Conservation (phyloP, 2,888 invertebrate species). For the Meliscaeva auricollis region DNA sequence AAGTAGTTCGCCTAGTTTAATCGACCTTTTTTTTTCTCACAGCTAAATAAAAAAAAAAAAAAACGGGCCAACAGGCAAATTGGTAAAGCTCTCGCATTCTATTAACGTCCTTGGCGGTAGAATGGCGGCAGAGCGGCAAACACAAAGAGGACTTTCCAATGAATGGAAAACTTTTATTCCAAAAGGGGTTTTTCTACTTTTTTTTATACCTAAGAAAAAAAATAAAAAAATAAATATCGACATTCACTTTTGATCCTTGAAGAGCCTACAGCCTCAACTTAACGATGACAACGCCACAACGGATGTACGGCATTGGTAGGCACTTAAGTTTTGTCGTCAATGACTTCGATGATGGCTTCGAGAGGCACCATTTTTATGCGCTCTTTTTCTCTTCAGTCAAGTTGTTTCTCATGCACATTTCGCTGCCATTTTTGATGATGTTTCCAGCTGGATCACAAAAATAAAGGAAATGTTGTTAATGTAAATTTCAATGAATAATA, state of each 20-base stretch:
- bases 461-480: neutral
- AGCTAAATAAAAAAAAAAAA: neutral
- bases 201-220: slow-evolving; percentile 32
- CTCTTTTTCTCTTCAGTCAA: slow-evolving; percentile 15
- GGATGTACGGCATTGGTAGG: slow-evolving; percentile 6
- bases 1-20: slow-evolving; percentile 26
- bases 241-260: slow-evolving; percentile 34
- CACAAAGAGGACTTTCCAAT: slow-evolving; percentile 29
- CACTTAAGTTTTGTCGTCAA: slow-evolving; percentile 38
- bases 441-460: neutral
- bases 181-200: slow-evolving; percentile 10
- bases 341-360: slow-evolving; percentile 38
- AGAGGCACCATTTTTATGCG: slow-evolving; percentile 13
- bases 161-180: slow-evolving; percentile 33
- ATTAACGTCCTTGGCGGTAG: slow-evolving; percentile 15
- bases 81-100: slow-evolving; percentile 23
- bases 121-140: neutral
- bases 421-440: neutral
- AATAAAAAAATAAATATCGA: slow-evolving; percentile 30
- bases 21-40: slow-evolving; percentile 27
- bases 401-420: slow-evolving; percentile 24
- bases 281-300: neutral
- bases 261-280: neutral
- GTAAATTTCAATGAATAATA: neutral
- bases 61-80: slow-evolving; percentile 28